Percentiles rank a stretch among this genome's conserved stretches.
phyloP scores from a whole-genome alignment of 1,140 invertebrate genomes.

The Polyergus mexicanus region DNA sequence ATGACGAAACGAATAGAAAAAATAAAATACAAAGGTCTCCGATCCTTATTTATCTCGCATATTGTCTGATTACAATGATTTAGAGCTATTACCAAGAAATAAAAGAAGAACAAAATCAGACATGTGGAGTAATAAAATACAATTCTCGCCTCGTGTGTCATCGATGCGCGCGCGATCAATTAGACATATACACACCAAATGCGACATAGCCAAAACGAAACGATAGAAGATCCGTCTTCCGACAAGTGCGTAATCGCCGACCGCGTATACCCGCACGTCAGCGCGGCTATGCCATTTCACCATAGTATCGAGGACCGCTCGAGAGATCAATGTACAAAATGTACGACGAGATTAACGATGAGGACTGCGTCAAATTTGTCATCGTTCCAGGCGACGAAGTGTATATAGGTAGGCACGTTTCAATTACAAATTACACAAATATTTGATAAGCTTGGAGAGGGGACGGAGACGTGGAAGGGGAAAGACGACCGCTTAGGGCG shows the following conservation, averaged over 20 bases:
- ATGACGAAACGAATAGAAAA: background rate
- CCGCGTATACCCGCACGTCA: background rate
- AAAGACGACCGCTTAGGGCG: background rate
- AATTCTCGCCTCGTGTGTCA: background rate
- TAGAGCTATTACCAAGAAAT: no score
- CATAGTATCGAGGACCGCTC: background rate
- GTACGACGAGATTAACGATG: background rate
- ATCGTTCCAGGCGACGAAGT: background rate
- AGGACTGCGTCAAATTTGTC: conserved; percentile 18
- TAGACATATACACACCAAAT: conserved; percentile 8
- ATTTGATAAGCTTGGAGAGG: conserved; percentile 6
- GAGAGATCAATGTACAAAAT: background rate
- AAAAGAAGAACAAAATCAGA: no score
- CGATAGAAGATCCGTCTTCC: background rate
- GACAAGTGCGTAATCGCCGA: conserved; percentile 10
- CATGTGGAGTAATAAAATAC: background rate
- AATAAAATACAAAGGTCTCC: background rate
- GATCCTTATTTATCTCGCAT: background rate
- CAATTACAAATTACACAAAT: conserved; percentile 44
- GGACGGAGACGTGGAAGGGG: no score
- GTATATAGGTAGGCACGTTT: conserved; percentile 39
- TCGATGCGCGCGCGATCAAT: no score
- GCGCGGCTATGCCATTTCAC: conserved; percentile 14
- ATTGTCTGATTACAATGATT: no score
- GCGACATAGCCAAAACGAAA: conserved; percentile 43